A percentile compares a stretch with the other conserved stretches of the same genome.
These are phyloP conservation scores for Tympanoctomys barrerae DNA, from an alignment of 2,797 vertebrate species.

Conservation along the genomic window DNA sequence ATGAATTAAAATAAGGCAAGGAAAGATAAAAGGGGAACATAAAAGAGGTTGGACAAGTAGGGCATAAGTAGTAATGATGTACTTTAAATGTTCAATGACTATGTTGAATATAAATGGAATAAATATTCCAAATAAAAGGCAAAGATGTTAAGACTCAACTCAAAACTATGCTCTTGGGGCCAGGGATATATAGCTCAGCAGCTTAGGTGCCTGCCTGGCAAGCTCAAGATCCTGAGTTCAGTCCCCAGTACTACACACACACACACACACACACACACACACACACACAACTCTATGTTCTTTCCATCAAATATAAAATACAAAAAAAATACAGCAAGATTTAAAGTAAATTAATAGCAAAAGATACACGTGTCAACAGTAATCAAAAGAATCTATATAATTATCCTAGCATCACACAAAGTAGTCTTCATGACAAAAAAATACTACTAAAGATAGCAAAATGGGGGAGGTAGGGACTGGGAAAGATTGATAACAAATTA, in stretches of 20 bases:
- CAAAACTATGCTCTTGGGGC: background rate
- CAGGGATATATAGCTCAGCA: no score
- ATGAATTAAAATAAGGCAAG: background rate
- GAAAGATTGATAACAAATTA: background rate
- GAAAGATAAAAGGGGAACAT: background rate
- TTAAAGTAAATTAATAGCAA: background rate
- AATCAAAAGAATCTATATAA: background rate
- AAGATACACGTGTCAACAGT: background rate
- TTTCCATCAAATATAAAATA: background rate
- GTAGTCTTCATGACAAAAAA: background rate
- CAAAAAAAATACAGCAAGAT: background rate
- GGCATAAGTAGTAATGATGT: background rate
- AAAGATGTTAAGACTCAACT: background rate
- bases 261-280: no score
- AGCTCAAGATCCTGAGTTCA: no score
- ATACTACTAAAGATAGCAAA: background rate
- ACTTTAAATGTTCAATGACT: background rate
- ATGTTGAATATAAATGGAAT: background rate
- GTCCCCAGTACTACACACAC: no score
- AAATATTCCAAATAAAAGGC: background rate
- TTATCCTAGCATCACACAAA: background rate
- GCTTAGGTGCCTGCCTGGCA: no score
- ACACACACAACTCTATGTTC: background rate
- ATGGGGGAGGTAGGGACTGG: background rate
- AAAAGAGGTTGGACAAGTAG: background rate